Conservation (phyloP, 2,888 invertebrate genomes). For the Agrotis segetum region DNA sequence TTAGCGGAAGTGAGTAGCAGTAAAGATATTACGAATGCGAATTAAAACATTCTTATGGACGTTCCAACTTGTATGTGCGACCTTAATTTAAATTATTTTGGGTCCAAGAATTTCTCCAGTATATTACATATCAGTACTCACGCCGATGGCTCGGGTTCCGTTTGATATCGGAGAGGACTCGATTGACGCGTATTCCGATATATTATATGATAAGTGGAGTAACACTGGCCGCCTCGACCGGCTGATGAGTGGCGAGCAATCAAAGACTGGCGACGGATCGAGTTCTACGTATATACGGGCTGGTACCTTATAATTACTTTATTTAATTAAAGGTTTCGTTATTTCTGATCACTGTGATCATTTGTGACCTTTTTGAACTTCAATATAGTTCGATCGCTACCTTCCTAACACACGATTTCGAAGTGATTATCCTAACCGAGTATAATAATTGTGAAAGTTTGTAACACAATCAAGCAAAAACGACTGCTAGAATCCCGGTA, state of each 20-base stretch:
- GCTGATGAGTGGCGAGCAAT: constrained; percentile 19
- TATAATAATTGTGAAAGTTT: too few relatives aligned
- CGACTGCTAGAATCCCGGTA: too few relatives aligned
- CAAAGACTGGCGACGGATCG: not conserved
- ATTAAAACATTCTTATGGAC: not conserved
- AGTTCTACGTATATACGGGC: constrained; percentile 7
- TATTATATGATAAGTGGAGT: constrained; percentile 4
- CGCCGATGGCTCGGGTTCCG: constrained; percentile 1
- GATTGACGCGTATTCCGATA: constrained; percentile 25
- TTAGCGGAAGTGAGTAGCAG: too few relatives aligned
- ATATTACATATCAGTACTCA: constrained; percentile 2
- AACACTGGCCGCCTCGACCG: constrained; percentile 8
- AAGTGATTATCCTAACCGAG: not conserved
- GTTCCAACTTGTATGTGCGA: not conserved
- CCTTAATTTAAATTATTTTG: constrained; percentile 4
- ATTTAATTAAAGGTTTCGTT: not conserved
- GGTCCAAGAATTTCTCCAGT: not conserved
- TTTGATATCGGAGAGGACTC: constrained; percentile 29
- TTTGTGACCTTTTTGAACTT: not conserved
- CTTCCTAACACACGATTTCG: not conserved
- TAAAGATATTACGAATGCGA: not conserved
- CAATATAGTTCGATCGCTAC: not conserved
- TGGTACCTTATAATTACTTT: not conserved
- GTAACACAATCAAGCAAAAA: too few relatives aligned
- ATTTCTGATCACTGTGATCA: not conserved